A percentile compares a stretch with the other conserved stretches of the same genome.
Conservation (phyloP, 2,888 invertebrate species). For the Drosophila histrio region DNA sequence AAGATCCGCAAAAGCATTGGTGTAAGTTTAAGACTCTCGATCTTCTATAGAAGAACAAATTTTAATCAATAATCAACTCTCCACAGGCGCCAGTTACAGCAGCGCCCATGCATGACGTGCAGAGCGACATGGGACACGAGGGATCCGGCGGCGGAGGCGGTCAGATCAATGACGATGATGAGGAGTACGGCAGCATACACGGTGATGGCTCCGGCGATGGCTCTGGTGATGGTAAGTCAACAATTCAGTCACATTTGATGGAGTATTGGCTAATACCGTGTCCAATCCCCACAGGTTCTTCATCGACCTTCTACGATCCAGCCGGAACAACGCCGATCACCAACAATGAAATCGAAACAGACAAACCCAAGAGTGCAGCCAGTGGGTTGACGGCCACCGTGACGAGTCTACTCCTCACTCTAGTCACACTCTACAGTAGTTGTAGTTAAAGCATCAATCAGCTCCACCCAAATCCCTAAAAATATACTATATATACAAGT, state of each 20-base stretch:
- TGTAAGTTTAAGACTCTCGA: constrained; percentile 32
- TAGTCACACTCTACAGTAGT: constrained; percentile 76
- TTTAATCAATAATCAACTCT: neutral
- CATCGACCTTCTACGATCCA: constrained; percentile 66
- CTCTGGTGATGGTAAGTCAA: constrained; percentile 81
- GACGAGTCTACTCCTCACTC: constrained; percentile 63
- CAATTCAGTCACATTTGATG: neutral
- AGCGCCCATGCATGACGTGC: constrained; percentile 82
- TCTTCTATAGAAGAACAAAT: neutral
- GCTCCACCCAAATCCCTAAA: constrained; percentile 43
- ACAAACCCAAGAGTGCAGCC: constrained; percentile 32
- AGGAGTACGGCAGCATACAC: constrained; percentile 79
- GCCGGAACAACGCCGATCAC: constrained; percentile 60
- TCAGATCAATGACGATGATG: constrained; percentile 81
- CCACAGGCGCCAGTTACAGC: constrained; percentile 77
- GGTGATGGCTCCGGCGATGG: constrained; percentile 84
- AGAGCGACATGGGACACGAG: constrained; percentile 84
- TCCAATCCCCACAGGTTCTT: constrained; percentile 48
- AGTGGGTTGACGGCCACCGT: constrained; percentile 49
- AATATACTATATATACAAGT: constrained; percentile 24
- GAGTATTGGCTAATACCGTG: neutral
- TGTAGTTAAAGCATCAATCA: constrained; percentile 66
- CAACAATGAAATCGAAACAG: constrained; percentile 46
- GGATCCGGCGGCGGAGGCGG: constrained; percentile 74
- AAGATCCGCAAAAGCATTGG: constrained; percentile 83